A percentile compares a stretch with the other conserved stretches of the same genome.
These are phyloP conservation scores for Miichthys miiuy DNA, from an alignment of 2,797 vertebrate genomes.

Conservation along the genomic window DNA sequence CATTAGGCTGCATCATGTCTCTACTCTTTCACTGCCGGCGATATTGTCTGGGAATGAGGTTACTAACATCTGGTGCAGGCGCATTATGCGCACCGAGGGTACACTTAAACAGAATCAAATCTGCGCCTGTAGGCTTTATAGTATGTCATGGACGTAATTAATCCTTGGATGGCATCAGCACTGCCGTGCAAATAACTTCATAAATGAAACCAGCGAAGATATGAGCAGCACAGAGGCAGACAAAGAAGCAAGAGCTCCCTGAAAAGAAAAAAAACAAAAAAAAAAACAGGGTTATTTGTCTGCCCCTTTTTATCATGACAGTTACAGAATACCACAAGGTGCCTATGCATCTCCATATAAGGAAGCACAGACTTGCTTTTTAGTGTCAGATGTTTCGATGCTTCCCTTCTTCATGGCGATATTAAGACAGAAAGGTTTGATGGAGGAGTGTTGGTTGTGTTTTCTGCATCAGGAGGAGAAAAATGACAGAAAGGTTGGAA, in stretches of 20 bases:
- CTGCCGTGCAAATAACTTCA: constrained; percentile 38
- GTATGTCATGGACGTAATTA: constrained; percentile 68
- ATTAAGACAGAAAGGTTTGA: constrained; percentile 8
- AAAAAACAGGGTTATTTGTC: constrained; percentile 4
- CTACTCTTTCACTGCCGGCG: constrained; percentile 44
- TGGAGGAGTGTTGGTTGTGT: not conserved
- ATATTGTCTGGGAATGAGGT: constrained; percentile 67
- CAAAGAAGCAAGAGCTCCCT: constrained; percentile 19
- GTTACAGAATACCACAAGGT: constrained; percentile 25
- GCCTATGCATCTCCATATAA: constrained; percentile 34
- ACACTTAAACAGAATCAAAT: constrained; percentile 72
- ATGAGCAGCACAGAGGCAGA: constrained; percentile 23
- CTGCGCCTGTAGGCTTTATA: constrained; percentile 59
- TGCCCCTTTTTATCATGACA: constrained; percentile 22
- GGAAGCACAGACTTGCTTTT: constrained; percentile 2
- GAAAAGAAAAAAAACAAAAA: not conserved
- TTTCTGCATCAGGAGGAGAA: not conserved
- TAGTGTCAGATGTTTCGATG: not conserved
- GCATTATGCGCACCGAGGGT: constrained; percentile 64
- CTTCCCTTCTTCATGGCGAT: not conserved
- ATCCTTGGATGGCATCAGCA: constrained; percentile 60
- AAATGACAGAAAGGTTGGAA: constrained; percentile 1
- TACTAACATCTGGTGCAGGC: constrained; percentile 74
- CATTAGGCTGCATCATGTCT: constrained; percentile 41
- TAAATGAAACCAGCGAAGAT: constrained; percentile 35